Base-by-base conservation (phyloP, 2,888 invertebrate genomes). In the Drosophila phalerata region DNA sequence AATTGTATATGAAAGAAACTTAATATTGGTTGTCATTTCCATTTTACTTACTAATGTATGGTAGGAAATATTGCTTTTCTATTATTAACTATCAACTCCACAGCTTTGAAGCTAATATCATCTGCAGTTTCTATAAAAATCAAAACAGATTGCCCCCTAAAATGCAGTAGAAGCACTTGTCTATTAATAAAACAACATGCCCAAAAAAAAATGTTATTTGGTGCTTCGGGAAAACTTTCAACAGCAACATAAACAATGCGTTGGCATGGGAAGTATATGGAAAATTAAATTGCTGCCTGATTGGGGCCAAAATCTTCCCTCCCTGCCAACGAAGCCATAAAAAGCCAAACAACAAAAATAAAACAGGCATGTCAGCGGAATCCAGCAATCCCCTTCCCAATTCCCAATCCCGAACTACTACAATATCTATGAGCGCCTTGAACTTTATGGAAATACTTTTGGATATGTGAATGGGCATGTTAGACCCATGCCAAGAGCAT, bases 181-280 rank as follows among this genome's bases (percentile, higher is more conserved):
- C 82, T 82, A 82, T 84, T 84, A 81, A 82, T 82, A 82, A 78
- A 62, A 62, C 57, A 65, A 52, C 45, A 79, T 75, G 52, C 25
- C 49, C 62, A 48, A 71, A 71, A 66, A 48, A 71, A 71, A 66
- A 52, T 63, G 43, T 43, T 63, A 69, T 69, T 57, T 63, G 62
- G 34, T 73, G 71, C 69, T 74, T 69, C 25, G 38, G 55, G 48
- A 34, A 79, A 88, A 85, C 86, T 88, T 88, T 83, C 80, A 71
- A 76, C 71, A 78, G 64, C 70, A 66, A 65, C 76, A 86, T 86
- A 85, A 88, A 85, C 88, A 85, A 83, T 68, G 75, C 81, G 79
- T 73, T 76, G 69, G 76, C 62, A 79, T 73, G 63, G 40, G 52
- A 49, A 37, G 42, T 34, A 48, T 48, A n/a, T 25, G 77, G 60